These are phyloP conservation scores for Diadumene lineata DNA, from an alignment of 92 coral and sea anemone genomes.

Conservation along the genomic window DNA sequence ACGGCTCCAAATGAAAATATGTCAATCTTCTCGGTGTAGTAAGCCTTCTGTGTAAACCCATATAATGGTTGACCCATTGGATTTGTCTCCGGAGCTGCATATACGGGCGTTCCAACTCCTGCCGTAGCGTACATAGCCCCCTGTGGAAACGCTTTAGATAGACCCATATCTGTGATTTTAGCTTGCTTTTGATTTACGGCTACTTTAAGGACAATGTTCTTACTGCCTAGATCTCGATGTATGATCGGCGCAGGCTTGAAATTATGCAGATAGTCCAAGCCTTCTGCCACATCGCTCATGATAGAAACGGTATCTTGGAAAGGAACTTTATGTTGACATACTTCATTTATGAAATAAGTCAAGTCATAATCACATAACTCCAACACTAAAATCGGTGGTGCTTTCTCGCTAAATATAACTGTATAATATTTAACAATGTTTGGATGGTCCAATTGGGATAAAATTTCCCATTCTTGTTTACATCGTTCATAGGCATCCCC, in stretches of 20 bases:
- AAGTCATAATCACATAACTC: constrained; percentile 72
- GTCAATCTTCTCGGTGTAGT: constrained; percentile 76
- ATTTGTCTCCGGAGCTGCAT: constrained; percentile 85
- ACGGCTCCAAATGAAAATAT: constrained; percentile 84
- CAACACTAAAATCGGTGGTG: constrained; percentile 73
- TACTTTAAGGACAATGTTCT: constrained; percentile 60
- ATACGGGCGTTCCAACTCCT: constrained; percentile 71
- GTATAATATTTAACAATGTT: constrained; percentile 78
- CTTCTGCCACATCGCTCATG: constrained; percentile 80
- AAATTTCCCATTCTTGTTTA: constrained; percentile 72
- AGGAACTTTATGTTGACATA: constrained; percentile 42
- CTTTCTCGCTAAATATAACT: constrained; percentile 49
- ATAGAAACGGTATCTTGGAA: constrained; percentile 65
- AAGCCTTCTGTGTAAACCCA: constrained; percentile 33
- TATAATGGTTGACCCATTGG: constrained; percentile 33
- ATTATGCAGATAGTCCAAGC: constrained; percentile 61
- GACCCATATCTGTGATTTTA: constrained; percentile 85
- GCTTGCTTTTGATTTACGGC: constrained; percentile 56
- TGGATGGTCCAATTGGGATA: constrained; percentile 52
- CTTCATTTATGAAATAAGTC: constrained; percentile 41
- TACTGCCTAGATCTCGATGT: constrained; percentile 83
- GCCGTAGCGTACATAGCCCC: constrained; percentile 83
- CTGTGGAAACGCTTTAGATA: constrained; percentile 74
- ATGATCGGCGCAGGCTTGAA: constrained; percentile 46
- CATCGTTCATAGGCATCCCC: constrained; percentile 47